Base-by-base conservation (phyloP, 1,140 invertebrate species). In the Phortica variegata region DNA sequence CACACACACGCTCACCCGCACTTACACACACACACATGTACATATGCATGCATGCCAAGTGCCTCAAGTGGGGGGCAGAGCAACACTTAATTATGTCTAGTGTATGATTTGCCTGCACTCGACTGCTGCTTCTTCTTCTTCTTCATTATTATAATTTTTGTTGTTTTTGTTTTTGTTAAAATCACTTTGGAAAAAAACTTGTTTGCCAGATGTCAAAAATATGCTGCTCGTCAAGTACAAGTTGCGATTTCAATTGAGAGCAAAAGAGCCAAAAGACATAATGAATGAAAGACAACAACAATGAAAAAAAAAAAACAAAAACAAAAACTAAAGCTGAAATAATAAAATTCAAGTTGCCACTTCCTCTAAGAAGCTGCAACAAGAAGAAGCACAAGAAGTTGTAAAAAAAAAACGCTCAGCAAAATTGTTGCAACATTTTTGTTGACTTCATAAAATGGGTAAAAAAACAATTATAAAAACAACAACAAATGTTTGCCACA, bases 121-220 rank as follows among this genome's bases (percentile, higher is more conserved):
- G 7, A 4, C n/a, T 34, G 4, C 16, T 23, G 16, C 23, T 16
- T 15, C 41, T 17, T 17, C n/a, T 37, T 45, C 15, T 23, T 45
- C 26, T 36, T 18, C 26, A 39, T 46, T 42, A 47, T 36, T 10
- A 47, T 33, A 26, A 26, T 32, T 50, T 12, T 21, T 29, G 52
- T 41, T 26, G 40, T 52, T 43, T 41, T 58, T 47, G 56, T 49
- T 43, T 61, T 65, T 61, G 66, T 61, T 59, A 58, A 61, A 65
- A 45, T 52, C 47, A 36, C 29, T 43, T 31, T 17, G 32, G 41
- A 49, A 32, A 40, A 32, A 34, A 49, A 47, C 41, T 21, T 49
- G 26, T 47, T 52, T 32, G 43, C 57, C 63, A 68, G 52, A 60
- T 68, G 63, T 63, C 57, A 63, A 49, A 68, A 68, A 68, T 60